Evolutionary conservation across 2,797 vertebrate genomes (phyloP).

Genomic region (Hybognathus amarus): DNA sequence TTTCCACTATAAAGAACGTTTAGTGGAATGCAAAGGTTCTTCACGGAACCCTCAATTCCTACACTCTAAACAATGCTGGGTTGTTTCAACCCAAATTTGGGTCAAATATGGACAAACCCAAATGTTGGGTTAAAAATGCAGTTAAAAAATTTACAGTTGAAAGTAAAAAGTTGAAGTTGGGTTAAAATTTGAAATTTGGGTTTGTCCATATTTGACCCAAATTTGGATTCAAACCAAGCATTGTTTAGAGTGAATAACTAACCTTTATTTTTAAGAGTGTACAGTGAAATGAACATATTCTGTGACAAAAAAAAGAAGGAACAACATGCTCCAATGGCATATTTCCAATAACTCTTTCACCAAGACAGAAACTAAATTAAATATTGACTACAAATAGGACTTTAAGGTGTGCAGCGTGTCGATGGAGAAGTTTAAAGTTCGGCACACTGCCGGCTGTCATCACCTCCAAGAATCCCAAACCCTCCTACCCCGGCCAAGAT

Average conservation of each 20-base stretch:
- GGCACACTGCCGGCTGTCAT: constrained; percentile 46
- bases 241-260: background rate
- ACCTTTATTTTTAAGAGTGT: background rate
- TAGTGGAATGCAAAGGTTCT: background rate
- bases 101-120: too few relatives aligned
- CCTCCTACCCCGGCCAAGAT: constrained; percentile 64
- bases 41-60: background rate
- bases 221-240: too few relatives aligned
- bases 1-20: too few relatives aligned
- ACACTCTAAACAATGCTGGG: too few relatives aligned
- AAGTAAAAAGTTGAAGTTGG: too few relatives aligned
- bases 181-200: too few relatives aligned
- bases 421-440: constrained; percentile 12
- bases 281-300: background rate
- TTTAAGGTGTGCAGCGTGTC: background rate
- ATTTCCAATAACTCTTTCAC: background rate
- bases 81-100: too few relatives aligned
- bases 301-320: background rate
- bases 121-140: too few relatives aligned
- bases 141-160: too few relatives aligned
- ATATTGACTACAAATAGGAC: background rate
- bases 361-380: background rate
- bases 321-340: background rate
- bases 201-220: too few relatives aligned
- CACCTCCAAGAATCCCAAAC: constrained; percentile 52